Evolutionary conservation across 2,888 invertebrate species (phyloP).

Genomic region (Aspidapion aeneum): DNA sequence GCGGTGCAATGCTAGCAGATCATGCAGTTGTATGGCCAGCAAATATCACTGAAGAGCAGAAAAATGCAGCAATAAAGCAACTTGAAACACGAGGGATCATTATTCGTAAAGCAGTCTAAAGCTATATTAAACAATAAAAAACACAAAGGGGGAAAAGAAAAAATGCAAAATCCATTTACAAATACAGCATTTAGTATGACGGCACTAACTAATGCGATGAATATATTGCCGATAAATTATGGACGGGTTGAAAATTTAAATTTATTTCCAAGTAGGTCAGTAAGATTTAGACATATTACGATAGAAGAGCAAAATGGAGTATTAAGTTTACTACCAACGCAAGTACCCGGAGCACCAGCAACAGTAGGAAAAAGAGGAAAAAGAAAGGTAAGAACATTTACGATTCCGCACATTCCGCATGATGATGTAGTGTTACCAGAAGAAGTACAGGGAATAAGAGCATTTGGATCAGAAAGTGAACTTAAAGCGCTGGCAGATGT

Average conservation of each 20-base stretch:
- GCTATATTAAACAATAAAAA: too few relatives aligned
- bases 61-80: constrained; percentile 14
- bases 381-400: constrained; percentile 14
- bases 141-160: too few relatives aligned
- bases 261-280: too few relatives aligned
- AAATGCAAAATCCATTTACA: too few relatives aligned
- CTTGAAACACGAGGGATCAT: too few relatives aligned
- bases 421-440: constrained; percentile 12
- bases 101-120: too few relatives aligned
- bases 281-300: too few relatives aligned
- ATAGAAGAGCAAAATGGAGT: too few relatives aligned
- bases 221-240: too few relatives aligned
- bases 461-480: constrained; percentile 14
- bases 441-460: constrained; percentile 10
- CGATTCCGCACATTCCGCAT: constrained; percentile 11
- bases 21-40: constrained; percentile 9
- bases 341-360: constrained; percentile 13
- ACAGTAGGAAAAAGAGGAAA: constrained; percentile 12
- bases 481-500: constrained; percentile 14
- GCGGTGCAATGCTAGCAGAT: constrained; percentile 5
- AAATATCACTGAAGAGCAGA: constrained; percentile 14
- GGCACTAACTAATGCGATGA: too few relatives aligned
- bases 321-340: constrained; percentile 12
- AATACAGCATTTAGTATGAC: too few relatives aligned
- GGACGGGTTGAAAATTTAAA: too few relatives aligned